phyloP scores from a whole-genome alignment of 2,797 vertebrate genomes.

The Gallinago stenura region DNA sequence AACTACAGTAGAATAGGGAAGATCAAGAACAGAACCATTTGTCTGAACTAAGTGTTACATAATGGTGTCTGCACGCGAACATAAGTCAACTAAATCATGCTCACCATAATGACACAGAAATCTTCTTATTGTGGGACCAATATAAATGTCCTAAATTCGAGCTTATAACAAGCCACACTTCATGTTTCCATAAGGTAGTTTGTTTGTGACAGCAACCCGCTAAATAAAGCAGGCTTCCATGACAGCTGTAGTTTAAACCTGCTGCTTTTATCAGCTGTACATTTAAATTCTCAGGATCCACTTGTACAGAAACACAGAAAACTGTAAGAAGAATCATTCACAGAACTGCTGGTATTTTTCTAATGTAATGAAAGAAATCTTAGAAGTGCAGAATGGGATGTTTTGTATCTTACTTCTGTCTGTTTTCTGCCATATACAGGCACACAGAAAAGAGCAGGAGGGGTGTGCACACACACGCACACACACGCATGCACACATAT shows the following conservation, averaged over 20 bases:
- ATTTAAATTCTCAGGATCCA: neutral
- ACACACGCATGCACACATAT: neutral
- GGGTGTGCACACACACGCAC: rapidly evolving
- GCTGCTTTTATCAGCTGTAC: neutral
- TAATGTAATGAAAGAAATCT: neutral
- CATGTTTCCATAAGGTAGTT: neutral
- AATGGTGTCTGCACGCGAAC: neutral
- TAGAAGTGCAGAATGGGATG: neutral
- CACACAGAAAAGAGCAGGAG: neutral
- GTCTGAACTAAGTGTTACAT: conserved; percentile 54
- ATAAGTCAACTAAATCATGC: conserved; percentile 24
- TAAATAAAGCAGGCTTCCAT: neutral
- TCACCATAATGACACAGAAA: neutral
- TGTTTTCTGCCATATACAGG: neutral
- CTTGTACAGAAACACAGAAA: neutral
- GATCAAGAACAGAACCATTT: conserved; percentile 66
- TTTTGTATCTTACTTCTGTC: neutral
- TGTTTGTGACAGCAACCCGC: neutral
- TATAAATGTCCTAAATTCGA: neutral
- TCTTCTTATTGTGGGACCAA: neutral
- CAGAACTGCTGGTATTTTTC: neutral
- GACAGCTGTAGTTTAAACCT: neutral
- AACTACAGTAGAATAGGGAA: conserved; percentile 77
- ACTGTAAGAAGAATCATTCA: neutral
- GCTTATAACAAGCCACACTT: neutral